Conservation (phyloP, 2,888 invertebrate genomes). For the Parthenolecanium corni region DNA sequence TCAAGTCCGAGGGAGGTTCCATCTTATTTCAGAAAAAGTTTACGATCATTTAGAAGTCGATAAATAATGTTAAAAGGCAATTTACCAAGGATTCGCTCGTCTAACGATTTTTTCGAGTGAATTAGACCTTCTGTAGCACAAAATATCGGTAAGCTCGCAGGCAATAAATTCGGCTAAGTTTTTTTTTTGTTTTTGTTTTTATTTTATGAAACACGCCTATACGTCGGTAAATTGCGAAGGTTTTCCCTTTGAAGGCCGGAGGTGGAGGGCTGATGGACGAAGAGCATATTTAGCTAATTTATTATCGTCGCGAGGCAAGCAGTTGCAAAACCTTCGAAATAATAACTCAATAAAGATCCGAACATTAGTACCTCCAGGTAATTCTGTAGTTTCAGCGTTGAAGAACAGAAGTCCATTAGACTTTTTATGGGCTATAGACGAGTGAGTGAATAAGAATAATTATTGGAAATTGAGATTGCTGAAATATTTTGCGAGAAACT, state of each 20-base stretch:
- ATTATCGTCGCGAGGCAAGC: slow-evolving; percentile 20
- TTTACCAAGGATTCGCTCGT: slow-evolving; percentile 22
- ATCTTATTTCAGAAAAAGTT: slow-evolving; percentile 18
- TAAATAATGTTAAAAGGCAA: slow-evolving; percentile 25
- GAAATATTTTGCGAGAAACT: too few relatives aligned
- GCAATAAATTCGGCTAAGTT: slow-evolving; percentile 20
- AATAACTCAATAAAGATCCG: slow-evolving; percentile 21
- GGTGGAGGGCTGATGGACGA: neutral
- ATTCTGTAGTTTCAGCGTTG: too few relatives aligned
- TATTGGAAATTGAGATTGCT: too few relatives aligned
- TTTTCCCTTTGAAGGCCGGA: too few relatives aligned
- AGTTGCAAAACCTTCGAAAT: neutral
- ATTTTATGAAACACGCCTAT: too few relatives aligned
- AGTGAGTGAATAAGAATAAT: too few relatives aligned
- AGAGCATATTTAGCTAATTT: slow-evolving; percentile 4
- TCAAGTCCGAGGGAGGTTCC: slow-evolving; percentile 13
- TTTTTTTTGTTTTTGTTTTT: neutral
- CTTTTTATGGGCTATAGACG: too few relatives aligned
- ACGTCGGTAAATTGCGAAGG: too few relatives aligned
- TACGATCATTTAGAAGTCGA: slow-evolving; percentile 25
- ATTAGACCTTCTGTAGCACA: neutral
- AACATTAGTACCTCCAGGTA: neutral
- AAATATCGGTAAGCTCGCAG: neutral
- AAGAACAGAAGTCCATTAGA: too few relatives aligned
- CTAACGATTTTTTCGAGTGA: slow-evolving; percentile 15